Evolutionary conservation across 1,140 invertebrate species (phyloP), one percentile per base, ranked within the genome.

Genomic region (Mercenaria mercenaria): DNA sequence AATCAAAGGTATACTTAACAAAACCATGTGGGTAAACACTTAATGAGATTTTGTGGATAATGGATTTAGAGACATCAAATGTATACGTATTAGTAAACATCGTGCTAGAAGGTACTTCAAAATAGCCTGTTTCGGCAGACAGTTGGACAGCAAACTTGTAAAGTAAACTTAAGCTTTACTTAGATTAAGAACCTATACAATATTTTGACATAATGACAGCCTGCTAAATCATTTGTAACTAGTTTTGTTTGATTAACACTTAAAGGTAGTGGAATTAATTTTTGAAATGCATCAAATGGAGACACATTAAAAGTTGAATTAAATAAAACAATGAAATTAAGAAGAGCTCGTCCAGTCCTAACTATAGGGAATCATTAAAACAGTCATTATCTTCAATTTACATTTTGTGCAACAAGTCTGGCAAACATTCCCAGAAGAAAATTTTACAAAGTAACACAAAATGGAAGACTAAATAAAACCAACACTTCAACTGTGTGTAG

Each of bases 1-100:
- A 43, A 76, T 76, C 41, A 43, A 10, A 41, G 72, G n/a, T n/a
- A 76, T 11, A 76, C 72, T 76, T 47, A 76, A 76, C 41, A 39
- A 76, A 41, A 20, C 72, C 72, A 26, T 76, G 41, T 26, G 13
- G n/a, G 72, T 47, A 76, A 76, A 76, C 72, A 50, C 41, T 76
- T 76, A 76, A 29, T 43, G 72, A 76, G 39, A 41, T 76, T 74
- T 41, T 64, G 26, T 64, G 41, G 37, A 39, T 47, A 76, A 76
- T 43, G 41, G 72, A 76, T 76, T 76, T 50, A 76, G 8, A 76
- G 6, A 50, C 72, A 29, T 76, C 26, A 47, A 64, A 50, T 76
- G 13, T 29, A 76, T 26, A 76, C 23, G 47, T 43, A 41, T 41
- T 26, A 76, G 39, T 43, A 47, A 76, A 76, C 72, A 76, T 29